Base-by-base conservation (phyloP, 2,113 vertebrate genomes). In the Paracyprichromis sp. region DNA sequence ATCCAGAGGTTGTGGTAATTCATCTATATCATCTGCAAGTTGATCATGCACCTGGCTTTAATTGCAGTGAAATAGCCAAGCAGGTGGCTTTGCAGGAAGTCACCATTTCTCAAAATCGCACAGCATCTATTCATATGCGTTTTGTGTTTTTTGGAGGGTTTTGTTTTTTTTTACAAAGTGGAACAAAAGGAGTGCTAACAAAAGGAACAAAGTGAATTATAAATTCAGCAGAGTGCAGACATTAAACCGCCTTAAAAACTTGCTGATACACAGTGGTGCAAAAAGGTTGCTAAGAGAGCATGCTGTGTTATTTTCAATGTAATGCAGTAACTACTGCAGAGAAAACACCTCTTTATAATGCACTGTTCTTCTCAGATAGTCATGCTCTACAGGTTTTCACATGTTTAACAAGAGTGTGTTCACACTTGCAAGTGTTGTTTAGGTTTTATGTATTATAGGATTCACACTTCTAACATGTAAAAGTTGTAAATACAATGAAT, bases 81-180 rank as follows among this genome's bases (percentile, higher is more conserved):
- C 85, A 93, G 80, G 40, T 87, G 63, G 71, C 73, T 87, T 89
- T 38, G 80, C 53, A 84, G 78, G 47, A 26, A n/a, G 80, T 63
- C 31, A 40, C 16, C 9, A 31, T 88, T 78, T 85, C 29, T 79
- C 83, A 29, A 9, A 56, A 80, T 86, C 13, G 16, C 43, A 36
- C 12, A 82, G 29, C 66, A 87, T 73, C 53, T 50, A 71, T 31
- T 54, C 14, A 79, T 24, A 7, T 34, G 66, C 2, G 21, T 79
- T 80, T 63, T 34, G 5, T 19, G 29, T 11, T 34, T 63, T 63
- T 26, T 24, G 52, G 52, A 54, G 52, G 52, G 10, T 66, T 13
- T 17, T 17, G 3, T 0, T 61, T 31, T 80, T 50, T 14, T 21
- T 50, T 34, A 61, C 9, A 34, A 63, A 73, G 80, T 59, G 76